phyloP scores from a whole-genome alignment of 1,140 invertebrate species.

The Myzus persicae region DNA sequence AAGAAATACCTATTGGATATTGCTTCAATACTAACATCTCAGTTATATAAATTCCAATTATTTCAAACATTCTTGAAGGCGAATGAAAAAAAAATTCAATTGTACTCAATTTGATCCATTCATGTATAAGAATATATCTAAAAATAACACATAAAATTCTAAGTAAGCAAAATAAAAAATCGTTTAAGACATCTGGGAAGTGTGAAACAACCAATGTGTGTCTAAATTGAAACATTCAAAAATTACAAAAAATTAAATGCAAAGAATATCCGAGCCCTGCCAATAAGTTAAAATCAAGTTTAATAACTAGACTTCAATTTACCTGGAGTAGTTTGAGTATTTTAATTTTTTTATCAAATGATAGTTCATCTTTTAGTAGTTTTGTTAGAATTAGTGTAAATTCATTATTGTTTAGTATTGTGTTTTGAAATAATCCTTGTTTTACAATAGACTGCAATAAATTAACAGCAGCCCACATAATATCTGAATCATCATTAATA shows the following conservation, averaged over 20 bases:
- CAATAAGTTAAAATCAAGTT: not conserved
- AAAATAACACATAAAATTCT: not conserved
- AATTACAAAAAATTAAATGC: not conserved
- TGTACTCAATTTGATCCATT: not conserved
- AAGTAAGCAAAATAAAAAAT: not conserved
- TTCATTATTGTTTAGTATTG: not conserved
- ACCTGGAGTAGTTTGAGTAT: constrained; percentile 43
- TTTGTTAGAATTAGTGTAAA: constrained; percentile 32
- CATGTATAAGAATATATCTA: not conserved
- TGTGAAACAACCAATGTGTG: not conserved
- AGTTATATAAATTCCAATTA: not conserved
- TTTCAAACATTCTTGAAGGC: not conserved
- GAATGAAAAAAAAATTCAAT: not conserved
- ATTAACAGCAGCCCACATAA: constrained; percentile 52
- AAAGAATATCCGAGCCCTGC: not conserved
- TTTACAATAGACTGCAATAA: constrained; percentile 28
- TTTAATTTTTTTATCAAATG: constrained; percentile 51
- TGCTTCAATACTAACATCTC: not conserved
- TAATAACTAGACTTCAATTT: constrained; percentile 1
- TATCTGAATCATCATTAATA: constrained; percentile 21
- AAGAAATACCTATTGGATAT: not conserved
- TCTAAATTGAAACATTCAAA: not conserved
- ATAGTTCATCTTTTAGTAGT: constrained; percentile 36
- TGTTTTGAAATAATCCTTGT: not conserved
- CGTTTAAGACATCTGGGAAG: too few species aligned